A percentile compares a stretch with the other conserved stretches of the same genome.
Evolutionary conservation across 2,797 vertebrate species (phyloP).

Genomic region (Danio jaintianensis): DNA sequence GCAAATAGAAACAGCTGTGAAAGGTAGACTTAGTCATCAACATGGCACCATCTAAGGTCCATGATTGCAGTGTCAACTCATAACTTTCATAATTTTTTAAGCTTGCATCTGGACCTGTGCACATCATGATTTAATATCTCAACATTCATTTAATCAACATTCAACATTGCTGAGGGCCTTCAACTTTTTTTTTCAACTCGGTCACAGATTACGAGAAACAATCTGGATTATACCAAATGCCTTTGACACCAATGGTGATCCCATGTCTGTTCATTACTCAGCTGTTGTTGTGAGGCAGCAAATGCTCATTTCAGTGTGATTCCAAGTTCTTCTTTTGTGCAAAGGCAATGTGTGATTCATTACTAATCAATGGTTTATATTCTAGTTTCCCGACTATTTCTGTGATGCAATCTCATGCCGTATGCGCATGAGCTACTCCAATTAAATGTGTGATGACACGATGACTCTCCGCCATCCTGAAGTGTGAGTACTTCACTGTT

Average conservation of each 20-base stretch:
- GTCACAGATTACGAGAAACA: background rate
- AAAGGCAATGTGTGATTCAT: constrained; percentile 3
- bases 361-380: constrained; percentile 18
- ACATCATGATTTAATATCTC: background rate
- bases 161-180: background rate
- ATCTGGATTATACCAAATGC: background rate
- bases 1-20: too few species aligned
- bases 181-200: background rate
- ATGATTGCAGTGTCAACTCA: too few species aligned
- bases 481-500: constrained; percentile 38
- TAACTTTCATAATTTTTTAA: background rate
- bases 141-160: background rate
- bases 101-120: background rate
- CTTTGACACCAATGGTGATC: background rate
- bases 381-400: background rate
- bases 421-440: constrained; percentile 19
- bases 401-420: constrained; percentile 4
- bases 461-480: constrained; percentile 10
- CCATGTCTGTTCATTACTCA: constrained; percentile 5
- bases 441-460: constrained; percentile 46
- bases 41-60: too few species aligned
- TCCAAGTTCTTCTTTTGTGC: background rate
- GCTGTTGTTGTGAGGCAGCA: background rate
- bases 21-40: too few species aligned
- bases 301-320: background rate